Conservation (phyloP, 2,113 vertebrate genomes). For the Lophius piscatorius region DNA sequence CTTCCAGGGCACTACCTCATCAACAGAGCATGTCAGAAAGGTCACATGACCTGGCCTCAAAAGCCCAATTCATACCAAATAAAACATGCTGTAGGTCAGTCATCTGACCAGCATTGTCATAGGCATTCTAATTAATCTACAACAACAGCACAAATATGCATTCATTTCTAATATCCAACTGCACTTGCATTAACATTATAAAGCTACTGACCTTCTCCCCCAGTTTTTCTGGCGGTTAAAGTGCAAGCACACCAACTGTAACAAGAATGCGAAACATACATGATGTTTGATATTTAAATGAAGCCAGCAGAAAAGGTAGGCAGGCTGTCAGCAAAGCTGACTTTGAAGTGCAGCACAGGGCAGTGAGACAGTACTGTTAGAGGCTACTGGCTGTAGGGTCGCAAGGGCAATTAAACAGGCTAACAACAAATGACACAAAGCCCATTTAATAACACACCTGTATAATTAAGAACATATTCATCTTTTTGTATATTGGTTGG, state of each 20-base stretch:
- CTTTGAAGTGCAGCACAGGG: background rate
- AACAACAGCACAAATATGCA: conserved; percentile 6
- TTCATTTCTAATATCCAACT: background rate
- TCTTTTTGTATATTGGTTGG: background rate
- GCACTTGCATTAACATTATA: background rate
- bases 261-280: background rate
- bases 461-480: background rate
- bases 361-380: conserved; percentile 10
- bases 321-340: conserved; percentile 9
- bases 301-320: conserved; percentile 2
- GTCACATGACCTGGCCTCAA: conserved; percentile 67
- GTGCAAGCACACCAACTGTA: background rate
- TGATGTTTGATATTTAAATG: conserved; percentile 3
- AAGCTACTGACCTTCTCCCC: background rate
- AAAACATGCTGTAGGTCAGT: conserved; percentile 60
- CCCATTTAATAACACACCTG: too few species aligned
- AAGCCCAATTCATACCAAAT: conserved; percentile 65
- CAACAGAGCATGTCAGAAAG: conserved; percentile 60
- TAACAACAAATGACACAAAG: background rate
- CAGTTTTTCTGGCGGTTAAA: background rate
- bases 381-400: background rate
- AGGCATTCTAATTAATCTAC: conserved; percentile 26
- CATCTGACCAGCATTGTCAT: conserved; percentile 54
- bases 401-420: background rate
- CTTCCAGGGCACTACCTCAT: conserved; percentile 36